phyloP scores from a whole-genome alignment of 2,797 vertebrate species.

The Sylvia borin region DNA sequence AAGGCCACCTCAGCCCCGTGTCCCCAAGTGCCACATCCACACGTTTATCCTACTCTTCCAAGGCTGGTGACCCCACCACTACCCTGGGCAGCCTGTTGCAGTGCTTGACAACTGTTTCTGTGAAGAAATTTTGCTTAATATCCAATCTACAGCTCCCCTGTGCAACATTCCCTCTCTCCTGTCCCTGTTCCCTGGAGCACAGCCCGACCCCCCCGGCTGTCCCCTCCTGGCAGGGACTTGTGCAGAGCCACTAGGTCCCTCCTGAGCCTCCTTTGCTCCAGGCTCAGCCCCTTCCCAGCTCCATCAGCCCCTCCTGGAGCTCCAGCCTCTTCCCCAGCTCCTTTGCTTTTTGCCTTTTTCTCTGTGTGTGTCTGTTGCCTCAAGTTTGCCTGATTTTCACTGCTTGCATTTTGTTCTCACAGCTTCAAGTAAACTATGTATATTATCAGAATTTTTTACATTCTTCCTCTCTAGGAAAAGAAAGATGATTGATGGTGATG shows the following conservation, averaged over 20 bases:
- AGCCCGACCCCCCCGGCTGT: background rate
- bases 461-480: no score
- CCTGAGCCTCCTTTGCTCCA: background rate
- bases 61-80: background rate
- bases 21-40: background rate
- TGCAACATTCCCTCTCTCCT: background rate
- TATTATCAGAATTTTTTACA: no score
- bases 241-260: background rate
- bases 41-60: rapidly evolving
- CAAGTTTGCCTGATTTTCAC: no score
- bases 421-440: no score
- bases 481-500: no score
- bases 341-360: background rate
- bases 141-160: background rate
- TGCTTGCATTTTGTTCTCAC: no score
- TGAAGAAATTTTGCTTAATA: background rate
- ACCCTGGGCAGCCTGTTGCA: background rate
- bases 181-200: background rate
- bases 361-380: background rate
- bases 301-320: background rate
- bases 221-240: background rate
- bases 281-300: background rate
- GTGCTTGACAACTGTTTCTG: rapidly evolving
- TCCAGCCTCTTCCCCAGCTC: background rate
- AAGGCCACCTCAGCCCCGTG: background rate